Base-by-base conservation (phyloP, 2,797 vertebrate genomes). In the Gobio occitaniae region DNA sequence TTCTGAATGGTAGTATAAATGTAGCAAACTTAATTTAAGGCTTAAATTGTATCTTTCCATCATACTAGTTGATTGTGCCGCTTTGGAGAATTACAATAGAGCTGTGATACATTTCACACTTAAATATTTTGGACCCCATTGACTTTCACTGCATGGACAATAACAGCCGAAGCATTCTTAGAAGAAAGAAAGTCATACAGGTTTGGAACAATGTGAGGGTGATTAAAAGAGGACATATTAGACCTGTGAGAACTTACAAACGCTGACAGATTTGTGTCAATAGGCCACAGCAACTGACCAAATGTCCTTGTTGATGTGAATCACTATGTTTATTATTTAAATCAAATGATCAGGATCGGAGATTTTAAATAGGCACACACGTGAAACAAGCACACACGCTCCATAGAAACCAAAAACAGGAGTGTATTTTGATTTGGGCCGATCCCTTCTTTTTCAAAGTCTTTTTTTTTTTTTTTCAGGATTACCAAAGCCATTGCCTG, bases 401-500 rank as follows among this genome's bases (percentile, higher is more conserved):
- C 54, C 70, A 72, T 72, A 80, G 80, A 86, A 85, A 89, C 87
- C 48, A 41, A 87, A 89, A 68, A 81, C 80, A 83, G 63, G 25
- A 86, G 77, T 61, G 70, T 84, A 80, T 87, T 88, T 88, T 89
- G 85, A 88, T 87, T 84, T 81, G 87, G 81, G 74, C 68, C 68
- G 72, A 86, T 85, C 80, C 81, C 81, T 87, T 76, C 83, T 84
- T 88, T 32, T 89, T 81, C 86, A 84, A 86, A 84, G 54, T 82
- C 52, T 85, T 47, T 78, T 88, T 87, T 25, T 87, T 25, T 25
- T 32, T 86, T 85, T 86, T 85, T 81, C 41, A 36, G 89, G 89
- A 89, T 89, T 89, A 88, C 83, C 80, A 59, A 78, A 84, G 85
- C 80, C 41, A 69, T 79, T 81, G 77, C 86, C 86, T 78, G 88